phyloP scores from a whole-genome alignment of 2,888 invertebrate species.

The Lottia gigantea region DNA sequence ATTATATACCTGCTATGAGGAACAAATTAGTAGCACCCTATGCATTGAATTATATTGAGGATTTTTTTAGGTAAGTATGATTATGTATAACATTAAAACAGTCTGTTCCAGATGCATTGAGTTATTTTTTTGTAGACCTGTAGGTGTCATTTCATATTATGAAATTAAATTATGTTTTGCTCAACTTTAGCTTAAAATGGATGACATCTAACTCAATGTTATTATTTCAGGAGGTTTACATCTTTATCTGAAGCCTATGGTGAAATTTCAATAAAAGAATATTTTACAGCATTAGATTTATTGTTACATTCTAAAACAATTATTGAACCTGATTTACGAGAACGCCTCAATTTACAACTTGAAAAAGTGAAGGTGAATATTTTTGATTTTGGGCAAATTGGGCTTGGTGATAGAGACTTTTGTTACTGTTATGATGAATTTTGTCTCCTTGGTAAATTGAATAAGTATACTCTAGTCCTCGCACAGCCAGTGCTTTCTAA shows the following conservation, averaged over 20 bases:
- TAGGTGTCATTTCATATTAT: neutral
- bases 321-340: conserved; percentile 56
- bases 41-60: conserved; percentile 65
- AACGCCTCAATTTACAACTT: conserved; percentile 60
- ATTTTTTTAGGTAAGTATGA: conserved; percentile 58
- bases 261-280: conserved; percentile 62
- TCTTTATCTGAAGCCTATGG: conserved; percentile 48
- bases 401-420: no score
- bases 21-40: conserved; percentile 61
- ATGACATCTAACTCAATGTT: no score
- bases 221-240: conserved; percentile 45
- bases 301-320: conserved; percentile 53
- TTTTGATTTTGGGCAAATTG: no score
- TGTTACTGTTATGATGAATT: no score
- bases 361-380: conserved; percentile 64
- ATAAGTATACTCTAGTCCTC: no score
- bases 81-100: neutral
- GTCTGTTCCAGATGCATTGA: neutral
- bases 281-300: conserved; percentile 65
- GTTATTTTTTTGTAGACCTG: no score
- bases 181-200: neutral
- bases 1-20: conserved; percentile 66
- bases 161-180: neutral
- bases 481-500: neutral
- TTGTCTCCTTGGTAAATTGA: neutral